Conservation (phyloP, 2,113 vertebrate genomes). For the Vombatus ursinus region DNA sequence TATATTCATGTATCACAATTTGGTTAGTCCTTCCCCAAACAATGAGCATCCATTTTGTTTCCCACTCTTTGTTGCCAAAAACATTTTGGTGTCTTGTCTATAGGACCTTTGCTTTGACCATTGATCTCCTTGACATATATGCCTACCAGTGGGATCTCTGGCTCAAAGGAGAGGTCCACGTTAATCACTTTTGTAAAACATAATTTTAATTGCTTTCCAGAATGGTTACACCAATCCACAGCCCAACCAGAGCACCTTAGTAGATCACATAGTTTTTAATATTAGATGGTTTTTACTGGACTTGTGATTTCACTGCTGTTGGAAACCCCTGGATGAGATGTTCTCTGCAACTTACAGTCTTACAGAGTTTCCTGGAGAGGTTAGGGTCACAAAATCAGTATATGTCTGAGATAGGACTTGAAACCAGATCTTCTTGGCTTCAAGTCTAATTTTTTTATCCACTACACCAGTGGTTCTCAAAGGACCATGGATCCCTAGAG, state of each 20-base stretch:
- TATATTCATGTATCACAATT: not conserved
- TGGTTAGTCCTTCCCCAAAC: not conserved
- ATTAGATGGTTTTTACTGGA: not conserved
- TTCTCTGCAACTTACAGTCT: not conserved
- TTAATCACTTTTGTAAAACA: not conserved
- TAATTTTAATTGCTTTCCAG: not conserved
- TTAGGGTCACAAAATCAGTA: not conserved
- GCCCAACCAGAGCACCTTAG: not conserved
- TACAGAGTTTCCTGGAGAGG: not conserved
- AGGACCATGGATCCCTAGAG: not conserved
- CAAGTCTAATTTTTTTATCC: not conserved
- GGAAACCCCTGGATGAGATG: not conserved
- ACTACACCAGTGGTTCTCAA: not conserved
- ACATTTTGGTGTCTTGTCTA: not conserved
- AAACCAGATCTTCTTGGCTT: not conserved
- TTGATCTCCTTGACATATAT: not conserved
- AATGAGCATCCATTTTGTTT: not conserved
- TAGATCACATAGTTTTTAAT: not conserved
- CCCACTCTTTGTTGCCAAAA: not conserved
- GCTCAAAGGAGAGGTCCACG: not conserved
- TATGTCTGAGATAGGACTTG: not conserved
- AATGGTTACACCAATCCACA: not conserved
- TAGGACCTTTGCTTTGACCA: not conserved
- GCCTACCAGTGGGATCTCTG: not conserved
- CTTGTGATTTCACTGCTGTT: not conserved